These are phyloP conservation scores for Athene noctua DNA, from an alignment of 2,113 vertebrate genomes.

Conservation along the genomic window DNA sequence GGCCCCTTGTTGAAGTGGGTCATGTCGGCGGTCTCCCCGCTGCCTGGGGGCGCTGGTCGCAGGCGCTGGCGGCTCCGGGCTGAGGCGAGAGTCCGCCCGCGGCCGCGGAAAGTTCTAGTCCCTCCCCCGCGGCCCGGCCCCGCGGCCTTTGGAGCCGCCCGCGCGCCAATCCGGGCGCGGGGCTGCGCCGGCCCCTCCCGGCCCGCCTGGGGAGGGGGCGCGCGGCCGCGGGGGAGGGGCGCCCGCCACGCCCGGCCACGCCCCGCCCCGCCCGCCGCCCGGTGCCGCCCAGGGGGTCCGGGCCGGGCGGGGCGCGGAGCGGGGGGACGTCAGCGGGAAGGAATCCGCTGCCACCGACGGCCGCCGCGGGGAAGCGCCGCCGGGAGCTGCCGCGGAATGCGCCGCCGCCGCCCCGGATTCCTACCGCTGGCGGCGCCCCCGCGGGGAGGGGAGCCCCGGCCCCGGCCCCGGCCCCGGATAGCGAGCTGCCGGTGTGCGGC, in stretches of 20 bases:
- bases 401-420: background rate
- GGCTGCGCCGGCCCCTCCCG: background rate
- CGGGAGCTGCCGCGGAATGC: background rate
- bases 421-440: background rate
- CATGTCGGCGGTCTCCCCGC: slow-evolving; percentile 71
- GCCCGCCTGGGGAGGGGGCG: background rate
- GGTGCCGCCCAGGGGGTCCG: background rate
- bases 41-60: background rate
- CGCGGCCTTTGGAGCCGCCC: background rate
- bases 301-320: background rate
- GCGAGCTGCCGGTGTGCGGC: background rate
- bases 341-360: background rate
- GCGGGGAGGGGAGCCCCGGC: background rate
- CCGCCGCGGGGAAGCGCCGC: background rate
- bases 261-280: background rate
- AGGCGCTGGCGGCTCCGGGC: background rate
- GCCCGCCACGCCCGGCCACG: background rate
- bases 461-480: no score
- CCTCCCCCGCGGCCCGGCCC: background rate
- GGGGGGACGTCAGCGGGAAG: slow-evolving; percentile 20
- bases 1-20: slow-evolving; percentile 93
- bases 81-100: background rate
- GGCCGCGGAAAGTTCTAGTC: slow-evolving; percentile 47
- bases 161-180: background rate
- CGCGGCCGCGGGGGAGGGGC: background rate